Percentiles rank a stretch among this genome's conserved stretches.
These are phyloP conservation scores for Crocallis elinguaria DNA, from an alignment of 2,888 invertebrate species.

Conservation along the genomic window DNA sequence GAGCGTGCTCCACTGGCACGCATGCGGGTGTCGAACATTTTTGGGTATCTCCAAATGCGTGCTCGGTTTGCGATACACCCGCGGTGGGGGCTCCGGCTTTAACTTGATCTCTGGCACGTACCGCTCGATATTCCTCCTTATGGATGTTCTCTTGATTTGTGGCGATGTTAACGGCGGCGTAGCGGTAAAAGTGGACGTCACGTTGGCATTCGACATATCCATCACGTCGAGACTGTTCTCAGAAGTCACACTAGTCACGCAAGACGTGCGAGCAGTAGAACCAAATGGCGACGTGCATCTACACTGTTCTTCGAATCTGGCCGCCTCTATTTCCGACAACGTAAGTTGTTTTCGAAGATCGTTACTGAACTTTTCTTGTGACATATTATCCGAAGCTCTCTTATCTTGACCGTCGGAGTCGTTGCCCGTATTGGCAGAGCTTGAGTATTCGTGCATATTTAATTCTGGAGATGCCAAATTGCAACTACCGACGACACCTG, in stretches of 20 bases:
- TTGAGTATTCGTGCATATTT: constrained; percentile 69
- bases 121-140: constrained; percentile 70
- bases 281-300: constrained; percentile 90
- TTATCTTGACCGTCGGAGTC: constrained; percentile 74
- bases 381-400: constrained; percentile 54
- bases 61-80: constrained; percentile 76
- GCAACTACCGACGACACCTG: constrained; percentile 94
- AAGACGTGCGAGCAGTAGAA: constrained; percentile 88
- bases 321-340: constrained; percentile 84
- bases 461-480: constrained; percentile 89
- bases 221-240: constrained; percentile 84
- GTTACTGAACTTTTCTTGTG: constrained; percentile 60
- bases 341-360: constrained; percentile 72
- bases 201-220: constrained; percentile 79
- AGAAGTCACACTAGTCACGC: constrained; percentile 83
- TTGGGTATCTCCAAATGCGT: constrained; percentile 77
- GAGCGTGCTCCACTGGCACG: constrained; percentile 79
- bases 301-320: constrained; percentile 88
- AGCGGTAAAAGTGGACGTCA: constrained; percentile 79
- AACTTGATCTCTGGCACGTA: constrained; percentile 73
- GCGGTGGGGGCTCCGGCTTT: constrained; percentile 78
- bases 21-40: constrained; percentile 72
- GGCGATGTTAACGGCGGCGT: constrained; percentile 74
- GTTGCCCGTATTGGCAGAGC: constrained; percentile 57
- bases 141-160: constrained; percentile 80